Evolutionary conservation across 1,140 invertebrate genomes (phyloP).

Genomic region (Dendroctonus ponderosae): DNA sequence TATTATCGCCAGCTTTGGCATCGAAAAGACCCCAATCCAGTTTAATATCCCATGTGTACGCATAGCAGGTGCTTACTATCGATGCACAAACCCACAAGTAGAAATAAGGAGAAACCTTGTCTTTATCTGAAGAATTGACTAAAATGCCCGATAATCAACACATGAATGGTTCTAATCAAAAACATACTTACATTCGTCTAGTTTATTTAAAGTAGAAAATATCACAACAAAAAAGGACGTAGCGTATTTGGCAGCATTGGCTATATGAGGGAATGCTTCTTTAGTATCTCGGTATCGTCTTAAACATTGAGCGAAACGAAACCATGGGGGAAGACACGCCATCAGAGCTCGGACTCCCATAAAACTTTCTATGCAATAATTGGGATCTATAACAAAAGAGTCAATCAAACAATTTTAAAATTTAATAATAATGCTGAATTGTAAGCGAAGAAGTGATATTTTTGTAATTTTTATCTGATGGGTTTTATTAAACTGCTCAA

Average conservation of each 20-base stretch:
- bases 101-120: constrained; percentile 62
- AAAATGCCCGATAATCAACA: constrained; percentile 12
- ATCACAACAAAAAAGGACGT: constrained; percentile 95
- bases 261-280: constrained; percentile 92
- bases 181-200: constrained; percentile 57
- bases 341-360: constrained; percentile 74
- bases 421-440: too few species aligned
- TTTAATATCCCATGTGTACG: constrained; percentile 85
- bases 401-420: too few species aligned
- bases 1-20: constrained; percentile 74
- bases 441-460: too few species aligned
- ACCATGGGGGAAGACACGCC: constrained; percentile 92
- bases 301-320: constrained; percentile 95
- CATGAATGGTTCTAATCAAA: background rate
- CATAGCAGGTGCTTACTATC: constrained; percentile 74
- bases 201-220: constrained; percentile 74
- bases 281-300: constrained; percentile 86
- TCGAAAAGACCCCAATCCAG: constrained; percentile 94
- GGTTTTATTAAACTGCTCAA: too few species aligned
- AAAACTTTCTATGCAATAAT: constrained; percentile 57
- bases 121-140: constrained; percentile 42
- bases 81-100: constrained; percentile 70
- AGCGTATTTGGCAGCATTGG: constrained; percentile 98
- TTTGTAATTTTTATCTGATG: too few species aligned
- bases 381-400: constrained; percentile 53